Evolutionary conservation across 2,113 vertebrate species (phyloP), one percentile per base, ranked within the genome.

Genomic region (Agapornis roseicollis): DNA sequence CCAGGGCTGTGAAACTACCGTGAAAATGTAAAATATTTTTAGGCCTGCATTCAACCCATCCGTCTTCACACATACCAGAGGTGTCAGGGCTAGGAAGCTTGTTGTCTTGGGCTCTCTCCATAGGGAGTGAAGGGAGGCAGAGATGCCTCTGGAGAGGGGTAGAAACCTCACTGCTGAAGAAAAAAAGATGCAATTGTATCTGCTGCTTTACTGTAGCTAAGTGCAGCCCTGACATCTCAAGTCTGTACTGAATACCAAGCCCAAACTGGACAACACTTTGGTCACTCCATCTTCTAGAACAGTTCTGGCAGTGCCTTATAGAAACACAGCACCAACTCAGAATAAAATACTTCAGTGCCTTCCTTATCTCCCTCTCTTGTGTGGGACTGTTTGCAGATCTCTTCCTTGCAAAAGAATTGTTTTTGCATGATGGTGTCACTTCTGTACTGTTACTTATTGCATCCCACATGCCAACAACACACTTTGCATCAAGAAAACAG

Each of bases 1-100:
- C 96, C 89, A 93, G 76, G 88, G 88, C 82, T 95, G 91, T 93
- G 94, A 97, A 97, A 85, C 56, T 79, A 33, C 89, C 4, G 87
- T 82, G 91, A 97, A 96, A 90, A 95, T 96, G 88, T 85, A 56
- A 95, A 96, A 88, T 91, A 89, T 96, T 94, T 95, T 95, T 90
- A 90, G 93, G 91, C 42, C 83, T 90, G 93, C 52, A 1, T 93
- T 93, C 91, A 96, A 80, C 83, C 80, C 86, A 90, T 94, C 89
- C 86, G 41, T 92, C 89, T 96, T 96, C 93, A 93, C 95, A 96
- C 95, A 8, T 96, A 86, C 37, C 61, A 15, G 93, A 96, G 95
- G 95, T 95, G 96, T 94, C 91, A 47, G 69, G 94, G 80, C 72
- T 88, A 10, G 83, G 86, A 93, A 92, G 73, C 22, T 90, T 93